Evolutionary conservation across 2,888 invertebrate genomes (phyloP), one percentile per base, ranked within the genome.

Genomic region (Gymnoscelis rufifasciata): DNA sequence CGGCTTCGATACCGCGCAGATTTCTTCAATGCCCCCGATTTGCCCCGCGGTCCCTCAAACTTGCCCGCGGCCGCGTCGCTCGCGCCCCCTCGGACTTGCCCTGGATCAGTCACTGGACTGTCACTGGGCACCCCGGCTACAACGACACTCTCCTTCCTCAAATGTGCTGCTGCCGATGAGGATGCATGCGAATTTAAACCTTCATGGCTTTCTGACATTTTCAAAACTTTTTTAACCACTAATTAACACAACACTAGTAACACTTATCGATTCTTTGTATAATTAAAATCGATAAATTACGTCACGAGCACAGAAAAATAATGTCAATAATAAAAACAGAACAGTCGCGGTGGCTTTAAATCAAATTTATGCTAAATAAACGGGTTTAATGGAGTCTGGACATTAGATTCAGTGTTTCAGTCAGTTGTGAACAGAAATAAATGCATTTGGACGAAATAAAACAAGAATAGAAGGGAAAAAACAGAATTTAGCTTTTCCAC

Each of bases 1-100:
- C 97, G 91, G 73, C 96, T 97, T 43, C 97, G 90, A 74, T 97
- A 96, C 41, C 97, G 90, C 60, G 94, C 95, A 10, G 95, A 93
- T 77, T 96, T 95, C 88, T 96, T 95, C 74, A 95, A 78, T 7
- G 95, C 95, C 54, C 95, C 93, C 2, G 94, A 93, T 66, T 89
- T 89, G 48, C 71, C 83, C 51, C 88, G 74, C 50, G 72, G 84
- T 0, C 83, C 86, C 7, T 87, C 88, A 48, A 88, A 88, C 56
- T 87, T 87, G 7, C 71, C 76, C 3, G 88, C 83, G 42, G 88
- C 74, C 4, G 61, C 74, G 39, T 83, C 88, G 4, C 72, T 59
- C 10, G 66, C 70, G 26, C 72, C 84, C 49, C 83, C 88, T 50
- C 82, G 71, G 1, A 82, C 87, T 52, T 93, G 93, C 33, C 93